Evolutionary conservation across 2,888 invertebrate species (phyloP), one percentile per base, ranked within the genome.

Genomic region (Drosophila nigricruria): DNA sequence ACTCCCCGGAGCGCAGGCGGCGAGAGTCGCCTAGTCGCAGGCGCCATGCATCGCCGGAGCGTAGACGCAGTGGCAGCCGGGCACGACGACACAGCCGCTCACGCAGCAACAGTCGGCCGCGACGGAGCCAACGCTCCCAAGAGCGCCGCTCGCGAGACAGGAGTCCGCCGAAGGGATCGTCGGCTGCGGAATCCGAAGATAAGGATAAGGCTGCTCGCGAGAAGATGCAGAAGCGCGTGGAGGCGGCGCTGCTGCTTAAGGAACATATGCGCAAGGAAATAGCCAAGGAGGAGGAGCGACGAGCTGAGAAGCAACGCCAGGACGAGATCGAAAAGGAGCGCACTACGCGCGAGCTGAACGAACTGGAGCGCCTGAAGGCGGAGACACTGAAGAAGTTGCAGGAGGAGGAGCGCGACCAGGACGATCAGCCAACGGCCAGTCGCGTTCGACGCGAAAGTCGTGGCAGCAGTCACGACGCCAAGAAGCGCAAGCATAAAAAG

Each of bases 211-310:
- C 91, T 8, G 69, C 91, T 8, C 90, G 91, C 27, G 92, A 93
- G 68, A 93, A 93, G 76, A 92, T 92, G 92, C 87, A 93, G 30
- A 93, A 93, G 73, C 91, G 94, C 0, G 93, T 93, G 0, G 94
- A 94, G 81, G 94, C 94, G 30, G 90, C 94, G 20, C 86, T 94
- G 72, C 89, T 94, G 73, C 90, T 95, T 47, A 94, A 94, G 77
- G 94, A 95, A 80, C 95, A 95, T 77, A 95, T 95, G 93, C 94
- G 95, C 67, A 91, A 94, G 73, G 94, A 94, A 76, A 93, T 94
- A 43, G 93, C 94, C 56, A 94, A 94, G 79, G 93, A 94, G 80
- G 94, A 94, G 74, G 94, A 94, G 78, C 93, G 94, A 64, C 94
- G 94, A 47, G 94, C 93, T 1, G 94, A 94, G 70, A 91, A 91